Base-by-base conservation (phyloP, 2,888 invertebrate species). In the Cantharis rufa region DNA sequence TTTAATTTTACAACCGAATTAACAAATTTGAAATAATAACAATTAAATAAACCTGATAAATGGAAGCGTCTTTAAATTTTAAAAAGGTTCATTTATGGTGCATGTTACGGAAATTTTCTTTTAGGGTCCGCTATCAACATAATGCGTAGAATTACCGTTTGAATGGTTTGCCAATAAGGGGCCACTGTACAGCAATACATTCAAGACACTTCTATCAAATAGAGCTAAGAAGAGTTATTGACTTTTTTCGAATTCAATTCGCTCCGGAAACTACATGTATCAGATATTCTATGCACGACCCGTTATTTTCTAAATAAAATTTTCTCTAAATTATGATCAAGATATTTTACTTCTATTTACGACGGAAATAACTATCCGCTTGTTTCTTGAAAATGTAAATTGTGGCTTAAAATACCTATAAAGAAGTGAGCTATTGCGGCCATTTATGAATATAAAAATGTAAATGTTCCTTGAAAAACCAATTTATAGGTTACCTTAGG, bases 121-220 rank as follows among this genome's bases (percentile, higher is more conserved):
- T 73, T 69, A 73, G 63, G 62, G 61, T 69, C 16, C 62, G 69
- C 73, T 69, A 73, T 73, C 73, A 73, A 73, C 73, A 69, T 73
- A 69, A 73, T 73, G 73, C 62, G 73, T 73, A 69, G 73, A 73
- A 73, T 73, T 69, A 69, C 73, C 62, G 73, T 73, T 69, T 73
- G 73, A 73, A 73, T 73, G 73, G 73, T 69, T 73, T 73, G 69
- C 73, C 73, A 73, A 73, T 73, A 69, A 69, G 73, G 62, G 27
- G 7, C 64, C 68, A 73, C 62, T 73, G 69, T 73, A 73, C 62
- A 62, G 69, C 68, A 73, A 73, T 73, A 69, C 62, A 73, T 68
- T 68, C 73, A 28, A 69, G 62, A 68, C 73, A 73, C 73, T 68
- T 66, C 68, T 61, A 73, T 73, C 69, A 73, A 73, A 73, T 73